phyloP scores from a whole-genome alignment of 92 coral and sea anemone species.

The Epizoanthus illoricatus region DNA sequence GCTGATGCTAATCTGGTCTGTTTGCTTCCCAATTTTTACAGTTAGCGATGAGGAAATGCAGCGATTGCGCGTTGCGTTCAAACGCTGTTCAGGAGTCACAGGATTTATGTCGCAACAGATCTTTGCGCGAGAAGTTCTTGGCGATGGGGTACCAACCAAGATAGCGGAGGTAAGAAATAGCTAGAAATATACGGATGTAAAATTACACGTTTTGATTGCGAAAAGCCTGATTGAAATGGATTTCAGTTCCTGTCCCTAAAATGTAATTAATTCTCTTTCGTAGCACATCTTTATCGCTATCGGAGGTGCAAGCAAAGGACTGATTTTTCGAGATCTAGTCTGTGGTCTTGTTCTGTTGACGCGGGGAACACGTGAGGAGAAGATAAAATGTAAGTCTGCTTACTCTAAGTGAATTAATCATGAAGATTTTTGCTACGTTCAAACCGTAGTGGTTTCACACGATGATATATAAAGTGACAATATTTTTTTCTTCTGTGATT shows the following conservation, averaged over 20 bases:
- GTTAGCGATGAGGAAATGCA: constrained; percentile 97
- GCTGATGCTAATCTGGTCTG: constrained; percentile 20
- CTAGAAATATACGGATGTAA: constrained; percentile 12
- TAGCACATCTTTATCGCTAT: constrained; percentile 91
- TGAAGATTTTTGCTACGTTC: not conserved
- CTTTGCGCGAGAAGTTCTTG: constrained; percentile 95
- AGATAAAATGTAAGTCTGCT: constrained; percentile 78
- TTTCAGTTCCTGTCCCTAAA: constrained; percentile 26
- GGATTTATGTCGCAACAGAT: constrained; percentile 82
- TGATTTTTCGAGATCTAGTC: constrained; percentile 80
- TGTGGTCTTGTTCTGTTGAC: constrained; percentile 90
- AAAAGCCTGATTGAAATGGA: not conserved
- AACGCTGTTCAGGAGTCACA: constrained; percentile 91
- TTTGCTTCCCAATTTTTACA: constrained; percentile 48
- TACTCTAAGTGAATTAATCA: constrained; percentile 4
- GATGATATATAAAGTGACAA: not conserved
- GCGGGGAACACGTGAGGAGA: constrained; percentile 94
- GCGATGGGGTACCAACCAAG: constrained; percentile 95
- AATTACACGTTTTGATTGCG: constrained; percentile 9
- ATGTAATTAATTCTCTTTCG: not conserved
- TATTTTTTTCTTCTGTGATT: not conserved
- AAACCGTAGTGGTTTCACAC: not conserved
- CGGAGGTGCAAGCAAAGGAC: constrained; percentile 92
- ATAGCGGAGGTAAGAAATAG: constrained; percentile 80
- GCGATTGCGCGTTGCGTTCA: constrained; percentile 89